phyloP scores from a whole-genome alignment of 2,888 invertebrate genomes.

The Stictocephala bisonia region DNA sequence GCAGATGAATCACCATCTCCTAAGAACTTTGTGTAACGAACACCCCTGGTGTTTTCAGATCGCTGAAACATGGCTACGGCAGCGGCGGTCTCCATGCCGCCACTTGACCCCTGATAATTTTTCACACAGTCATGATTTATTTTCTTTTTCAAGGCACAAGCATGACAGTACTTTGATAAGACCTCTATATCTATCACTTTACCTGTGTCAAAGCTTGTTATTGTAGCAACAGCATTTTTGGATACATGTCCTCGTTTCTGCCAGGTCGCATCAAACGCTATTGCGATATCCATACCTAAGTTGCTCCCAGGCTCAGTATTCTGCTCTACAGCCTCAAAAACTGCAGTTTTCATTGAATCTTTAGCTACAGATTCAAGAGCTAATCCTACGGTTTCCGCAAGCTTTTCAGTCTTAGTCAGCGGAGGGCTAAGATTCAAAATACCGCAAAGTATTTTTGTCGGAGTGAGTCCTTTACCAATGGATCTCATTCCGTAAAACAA shows the following conservation, averaged over 20 bases:
- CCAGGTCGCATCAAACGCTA: slow-evolving; percentile 10
- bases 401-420: not conserved
- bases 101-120: slow-evolving; percentile 26
- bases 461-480: slow-evolving; percentile 12
- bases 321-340: slow-evolving; percentile 10
- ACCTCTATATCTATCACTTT: slow-evolving; percentile 16
- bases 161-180: slow-evolving; percentile 14
- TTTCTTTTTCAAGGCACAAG: slow-evolving; percentile 10
- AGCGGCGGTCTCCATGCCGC: slow-evolving; percentile 32
- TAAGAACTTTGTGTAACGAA: slow-evolving; percentile 1
- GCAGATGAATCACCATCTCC: slow-evolving; percentile 37
- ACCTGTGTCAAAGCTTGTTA: slow-evolving; percentile 13
- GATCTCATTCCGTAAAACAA: slow-evolving; percentile 19
- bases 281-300: slow-evolving; percentile 17
- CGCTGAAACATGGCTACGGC: slow-evolving; percentile 17
- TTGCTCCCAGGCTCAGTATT: slow-evolving; percentile 20
- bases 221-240: slow-evolving; percentile 9
- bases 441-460: not conserved
- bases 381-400: not conserved
- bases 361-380: not conserved
- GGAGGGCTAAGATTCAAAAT: slow-evolving; percentile 10
- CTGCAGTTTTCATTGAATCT: slow-evolving; percentile 2
- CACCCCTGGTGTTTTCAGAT: slow-evolving; percentile 23
- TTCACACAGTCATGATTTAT: slow-evolving; percentile 23
- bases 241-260: slow-evolving; percentile 13